Base-by-base conservation (phyloP, 2,888 invertebrate genomes). In the Cosmia pyralina region DNA sequence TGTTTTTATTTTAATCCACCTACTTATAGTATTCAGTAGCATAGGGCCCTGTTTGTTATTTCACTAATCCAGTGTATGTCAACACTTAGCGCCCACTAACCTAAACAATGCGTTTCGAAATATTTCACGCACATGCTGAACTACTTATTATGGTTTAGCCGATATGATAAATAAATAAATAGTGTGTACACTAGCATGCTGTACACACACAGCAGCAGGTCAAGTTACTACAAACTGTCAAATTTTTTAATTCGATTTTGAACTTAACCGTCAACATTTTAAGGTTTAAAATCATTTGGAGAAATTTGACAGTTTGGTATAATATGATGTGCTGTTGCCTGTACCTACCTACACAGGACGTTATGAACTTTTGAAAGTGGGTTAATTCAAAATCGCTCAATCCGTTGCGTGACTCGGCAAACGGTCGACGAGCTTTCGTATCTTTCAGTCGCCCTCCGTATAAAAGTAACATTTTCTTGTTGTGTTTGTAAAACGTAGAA, bases 401-500 rank as follows among this genome's bases (percentile, higher is more conserved):
- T 91, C 89, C 87, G 84, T 93, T 90, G 94, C 94, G 93, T 94
- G 94, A 93, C 92, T 91, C 86, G 81, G 87, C 90, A 88, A 91
- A 89, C 82, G 84, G 83, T 84, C 81, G 87, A 75, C 59, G 67
- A 81, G 87, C 83, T 85, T 90, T 88, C 90, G 87, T 90, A 90
- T 87, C 87, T 90, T 92, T 90, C 87, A 88, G 85, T 85, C 75
- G 67, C 74, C 84, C 85, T 64, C 80, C 81, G 82, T 77, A 85
- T 69, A 77, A 67, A 62, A 69, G 78, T 87, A 84, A 88, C 85
- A 78, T 81, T 87, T 88, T 87, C 79, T 85, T 74, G 74, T 90
- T 80, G 85, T 84, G 83, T 89, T 92, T 90, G 88, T 82, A 85
- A 88, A 90, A 89, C 84, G 88, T 89, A 83, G 86, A 90, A 92